These are phyloP conservation scores for Porites divaricata DNA, from an alignment of 92 coral and sea anemone species.

Conservation along the genomic window DNA sequence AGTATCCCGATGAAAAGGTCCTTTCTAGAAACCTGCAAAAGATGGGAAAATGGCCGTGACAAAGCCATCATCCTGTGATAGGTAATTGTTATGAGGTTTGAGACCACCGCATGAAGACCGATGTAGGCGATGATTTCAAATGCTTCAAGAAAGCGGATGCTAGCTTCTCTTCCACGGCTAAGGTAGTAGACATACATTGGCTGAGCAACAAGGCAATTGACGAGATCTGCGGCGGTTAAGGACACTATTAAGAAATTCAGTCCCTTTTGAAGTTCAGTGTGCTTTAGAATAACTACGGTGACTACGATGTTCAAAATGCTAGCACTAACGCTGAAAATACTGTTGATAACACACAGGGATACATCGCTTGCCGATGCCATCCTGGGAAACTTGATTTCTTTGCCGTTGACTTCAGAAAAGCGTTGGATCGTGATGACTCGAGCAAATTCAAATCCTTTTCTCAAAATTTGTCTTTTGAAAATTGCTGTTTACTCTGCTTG, in stretches of 20 bases:
- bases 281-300: slow-evolving; percentile 32
- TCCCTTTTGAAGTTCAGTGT: slow-evolving; percentile 65
- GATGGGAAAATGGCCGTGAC: slow-evolving; percentile 54
- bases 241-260: slow-evolving; percentile 66
- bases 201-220: slow-evolving; percentile 59
- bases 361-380: slow-evolving; percentile 33
- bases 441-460: background rate
- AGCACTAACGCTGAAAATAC: slow-evolving; percentile 42
- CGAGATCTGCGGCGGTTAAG: slow-evolving; percentile 52
- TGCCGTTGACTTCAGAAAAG: background rate
- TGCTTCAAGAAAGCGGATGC: slow-evolving; percentile 22
- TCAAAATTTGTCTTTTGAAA: slow-evolving; percentile 15
- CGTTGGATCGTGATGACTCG: background rate
- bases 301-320: slow-evolving; percentile 49
- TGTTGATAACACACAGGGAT: slow-evolving; percentile 47
- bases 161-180: slow-evolving; percentile 3
- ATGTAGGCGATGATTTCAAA: slow-evolving; percentile 54
- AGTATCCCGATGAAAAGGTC: slow-evolving; percentile 37
- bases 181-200: slow-evolving; percentile 65
- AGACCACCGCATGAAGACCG: slow-evolving; percentile 60
- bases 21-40: slow-evolving; percentile 44
- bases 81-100: slow-evolving; percentile 58
- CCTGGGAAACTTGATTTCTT: background rate
- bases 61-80: slow-evolving; percentile 61
- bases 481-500: slow-evolving; percentile 19